A percentile compares a stretch with the other conserved stretches of the same genome.
Evolutionary conservation across 2,113 vertebrate species (phyloP).

Genomic region (Butorides virescens): DNA sequence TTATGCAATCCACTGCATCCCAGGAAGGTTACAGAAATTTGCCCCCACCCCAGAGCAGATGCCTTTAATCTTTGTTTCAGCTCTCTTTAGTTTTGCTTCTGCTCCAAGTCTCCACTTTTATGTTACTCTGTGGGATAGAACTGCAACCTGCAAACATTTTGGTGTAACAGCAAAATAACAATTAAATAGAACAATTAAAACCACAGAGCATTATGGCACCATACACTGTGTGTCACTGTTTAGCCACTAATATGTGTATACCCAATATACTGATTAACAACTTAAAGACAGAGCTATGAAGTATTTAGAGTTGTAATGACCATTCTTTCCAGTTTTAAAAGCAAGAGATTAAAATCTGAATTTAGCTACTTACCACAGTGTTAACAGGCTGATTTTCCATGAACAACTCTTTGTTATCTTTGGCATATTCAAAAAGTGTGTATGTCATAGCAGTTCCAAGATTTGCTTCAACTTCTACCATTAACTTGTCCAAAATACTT

Average conservation of each 20-base stretch:
- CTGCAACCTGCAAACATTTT: background rate
- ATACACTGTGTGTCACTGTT: background rate
- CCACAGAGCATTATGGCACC: background rate
- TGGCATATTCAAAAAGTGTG: constrained; percentile 95
- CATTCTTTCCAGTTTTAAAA: background rate
- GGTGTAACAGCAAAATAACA: background rate
- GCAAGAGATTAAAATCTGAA: background rate
- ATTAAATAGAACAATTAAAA: background rate
- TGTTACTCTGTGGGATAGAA: background rate
- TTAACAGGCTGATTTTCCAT: constrained; percentile 90
- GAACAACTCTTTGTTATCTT: constrained; percentile 90
- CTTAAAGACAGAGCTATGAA: background rate
- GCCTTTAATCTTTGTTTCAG: background rate
- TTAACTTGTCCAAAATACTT: constrained; percentile 84
- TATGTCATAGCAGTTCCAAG: constrained; percentile 96
- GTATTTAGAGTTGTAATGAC: background rate
- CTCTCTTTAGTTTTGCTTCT: background rate
- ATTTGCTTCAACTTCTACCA: constrained; percentile 89
- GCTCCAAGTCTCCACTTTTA: background rate
- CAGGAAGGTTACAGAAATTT: background rate
- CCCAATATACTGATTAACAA: background rate
- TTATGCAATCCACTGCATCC: background rate
- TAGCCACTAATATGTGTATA: background rate
- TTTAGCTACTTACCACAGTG: constrained; percentile 75
- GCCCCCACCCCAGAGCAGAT: background rate